Evolutionary conservation across 2,888 invertebrate genomes (phyloP), one percentile per base, ranked within the genome.

Genomic region (Andrena marginata): DNA sequence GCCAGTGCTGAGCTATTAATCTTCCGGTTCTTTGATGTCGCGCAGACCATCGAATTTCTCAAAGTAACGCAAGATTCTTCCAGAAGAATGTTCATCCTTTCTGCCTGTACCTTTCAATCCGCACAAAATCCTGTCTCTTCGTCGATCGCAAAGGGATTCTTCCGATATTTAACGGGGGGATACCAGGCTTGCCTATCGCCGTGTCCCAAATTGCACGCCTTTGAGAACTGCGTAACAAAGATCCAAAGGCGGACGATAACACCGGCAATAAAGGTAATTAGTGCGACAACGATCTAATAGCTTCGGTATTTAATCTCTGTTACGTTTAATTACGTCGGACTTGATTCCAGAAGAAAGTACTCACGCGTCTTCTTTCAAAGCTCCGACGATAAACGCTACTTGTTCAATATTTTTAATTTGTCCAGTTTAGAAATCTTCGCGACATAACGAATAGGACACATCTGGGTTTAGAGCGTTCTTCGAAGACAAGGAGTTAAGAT

Each of bases 61-160:
- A 71, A 75, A 82, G 82, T 67, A 82, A 82, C 77, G 81, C 65
- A 81, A 82, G 82, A 78, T 82, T 84, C 82, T 82, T 77, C 60
- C 63, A 54, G 51, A 82, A 82, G 83, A 84, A 84, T 84, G 83
- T 82, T 72, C 83, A 56, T 49, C 60, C 63, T 29, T 59, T 70
- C 42, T 42, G 6, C 54, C 49, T 10, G 68, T 51, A 49, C 63
- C 74, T 78, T 74, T 54, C 82, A 64, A 75, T 83, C 75, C 78
- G 59, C 42, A 71, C 51, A 71, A 82, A 76, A 82, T 80, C 68
- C 72, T 82, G 80, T 75, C 82, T 72, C 63, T 64, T 72, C 59
- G 51, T 60, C 64, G 64, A 71, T 70, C 63, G 62, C 78, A 84
- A 84, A 84, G 74, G 74, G 68, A 84, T 84, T 84, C 83, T 71